phyloP scores from a whole-genome alignment of 2,113 vertebrate species.

The Gasterosteus nipponicus region DNA sequence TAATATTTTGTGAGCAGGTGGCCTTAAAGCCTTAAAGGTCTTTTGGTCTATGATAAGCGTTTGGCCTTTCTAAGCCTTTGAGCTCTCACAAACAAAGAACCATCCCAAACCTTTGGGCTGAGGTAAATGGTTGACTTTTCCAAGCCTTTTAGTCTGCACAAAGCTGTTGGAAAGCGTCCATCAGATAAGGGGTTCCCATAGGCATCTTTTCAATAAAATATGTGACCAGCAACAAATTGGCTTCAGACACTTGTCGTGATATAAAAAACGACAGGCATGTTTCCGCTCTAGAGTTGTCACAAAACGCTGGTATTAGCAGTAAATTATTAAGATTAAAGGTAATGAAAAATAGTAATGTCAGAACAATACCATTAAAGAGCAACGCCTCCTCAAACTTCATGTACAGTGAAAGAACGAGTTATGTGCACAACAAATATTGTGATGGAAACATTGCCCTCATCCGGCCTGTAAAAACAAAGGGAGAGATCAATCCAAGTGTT shows the following conservation, averaged over 20 bases:
- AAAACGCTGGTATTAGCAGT: conserved; percentile 40
- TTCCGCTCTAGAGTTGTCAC: conserved; percentile 38
- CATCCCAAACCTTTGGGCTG: conserved; percentile 78
- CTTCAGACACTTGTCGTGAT: conserved; percentile 72
- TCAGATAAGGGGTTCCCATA: conserved; percentile 80
- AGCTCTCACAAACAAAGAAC: conserved; percentile 79
- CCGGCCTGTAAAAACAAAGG: background rate
- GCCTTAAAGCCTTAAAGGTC: conserved; percentile 82
- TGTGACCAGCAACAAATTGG: conserved; percentile 76
- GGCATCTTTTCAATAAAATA: conserved; percentile 75
- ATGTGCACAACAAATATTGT: background rate
- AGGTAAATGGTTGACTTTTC: conserved; percentile 81
- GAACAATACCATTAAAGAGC: conserved; percentile 5
- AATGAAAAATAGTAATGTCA: background rate
- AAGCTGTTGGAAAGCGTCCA: conserved; percentile 82
- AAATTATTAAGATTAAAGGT: conserved; percentile 33
- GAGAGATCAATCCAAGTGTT: background rate
- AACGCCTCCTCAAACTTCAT: conserved; percentile 5
- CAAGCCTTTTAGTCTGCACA: conserved; percentile 81
- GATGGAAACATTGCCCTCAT: conserved; percentile 2
- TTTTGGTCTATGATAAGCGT: conserved; percentile 80
- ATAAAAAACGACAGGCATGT: conserved; percentile 64
- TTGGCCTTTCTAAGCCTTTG: conserved; percentile 81
- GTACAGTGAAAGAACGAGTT: conserved; percentile 10
- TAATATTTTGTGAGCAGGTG: conserved; percentile 78